Conservation (phyloP, 2,888 invertebrate species). For the Busseola fusca region DNA sequence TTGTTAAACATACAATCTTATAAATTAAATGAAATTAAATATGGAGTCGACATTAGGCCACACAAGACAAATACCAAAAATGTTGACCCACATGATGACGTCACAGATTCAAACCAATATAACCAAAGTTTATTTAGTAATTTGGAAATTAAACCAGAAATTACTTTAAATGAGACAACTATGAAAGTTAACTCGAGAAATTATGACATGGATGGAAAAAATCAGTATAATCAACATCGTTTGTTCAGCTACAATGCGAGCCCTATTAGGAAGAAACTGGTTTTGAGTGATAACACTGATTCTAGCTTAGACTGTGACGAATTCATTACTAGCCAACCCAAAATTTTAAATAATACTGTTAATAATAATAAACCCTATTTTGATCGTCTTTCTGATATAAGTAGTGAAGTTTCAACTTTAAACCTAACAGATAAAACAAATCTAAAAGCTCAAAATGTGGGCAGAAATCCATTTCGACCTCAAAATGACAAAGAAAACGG, state of each 20-base stretch:
- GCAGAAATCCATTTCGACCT: neutral
- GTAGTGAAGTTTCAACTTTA: constrained; percentile 11
- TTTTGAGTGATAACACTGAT: constrained; percentile 2
- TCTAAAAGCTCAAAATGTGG: constrained; percentile 1
- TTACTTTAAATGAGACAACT: constrained; percentile 18
- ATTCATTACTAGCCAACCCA: constrained; percentile 31
- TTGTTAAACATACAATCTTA: constrained; percentile 61
- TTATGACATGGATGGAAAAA: neutral
- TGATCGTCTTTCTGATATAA: constrained; percentile 12
- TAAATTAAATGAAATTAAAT: constrained; percentile 64
- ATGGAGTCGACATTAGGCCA: constrained; percentile 37
- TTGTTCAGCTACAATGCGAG: neutral
- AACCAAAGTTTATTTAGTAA: neutral
- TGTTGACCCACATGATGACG: neutral
- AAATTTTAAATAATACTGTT: constrained; percentile 1
- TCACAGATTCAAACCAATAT: neutral
- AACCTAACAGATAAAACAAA: constrained; percentile 4
- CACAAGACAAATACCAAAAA: constrained; percentile 26
- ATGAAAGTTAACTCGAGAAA: constrained; percentile 1
- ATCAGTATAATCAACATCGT: neutral
- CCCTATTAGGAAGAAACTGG: constrained; percentile 21
- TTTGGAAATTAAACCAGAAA: constrained; percentile 31
- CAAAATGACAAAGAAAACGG: neutral
- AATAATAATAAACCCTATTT: neutral
- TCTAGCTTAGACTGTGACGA: constrained; percentile 22